These are phyloP conservation scores for Pavo muticus DNA, from an alignment of 2,113 vertebrate species.

Conservation along the genomic window DNA sequence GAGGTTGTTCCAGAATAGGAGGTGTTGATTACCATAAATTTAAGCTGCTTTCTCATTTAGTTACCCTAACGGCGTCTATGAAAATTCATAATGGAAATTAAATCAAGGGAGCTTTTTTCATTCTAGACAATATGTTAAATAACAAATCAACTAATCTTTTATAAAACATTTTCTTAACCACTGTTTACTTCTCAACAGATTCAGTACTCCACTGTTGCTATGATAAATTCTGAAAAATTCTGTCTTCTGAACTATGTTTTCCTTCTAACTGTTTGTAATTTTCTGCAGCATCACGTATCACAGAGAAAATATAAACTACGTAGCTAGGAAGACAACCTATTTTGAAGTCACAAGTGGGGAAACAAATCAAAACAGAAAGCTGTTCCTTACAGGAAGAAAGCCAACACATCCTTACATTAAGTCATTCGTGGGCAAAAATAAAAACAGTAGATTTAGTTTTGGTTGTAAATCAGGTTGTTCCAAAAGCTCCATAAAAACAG, in stretches of 20 bases:
- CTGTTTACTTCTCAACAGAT: background rate
- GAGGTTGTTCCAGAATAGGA: background rate
- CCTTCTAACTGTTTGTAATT: background rate
- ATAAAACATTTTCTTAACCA: background rate
- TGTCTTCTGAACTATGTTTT: background rate
- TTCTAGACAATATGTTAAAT: background rate
- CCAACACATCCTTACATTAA: background rate
- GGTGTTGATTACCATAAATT: background rate
- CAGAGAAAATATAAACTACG: background rate
- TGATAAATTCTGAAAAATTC: background rate
- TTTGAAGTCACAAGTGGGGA: background rate
- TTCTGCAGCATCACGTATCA: background rate
- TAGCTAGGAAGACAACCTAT: background rate
- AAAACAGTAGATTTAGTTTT: background rate
- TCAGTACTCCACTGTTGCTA: background rate
- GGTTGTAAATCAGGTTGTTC: slow-evolving; percentile 8
- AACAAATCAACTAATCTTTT: background rate
- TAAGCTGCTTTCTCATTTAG: background rate
- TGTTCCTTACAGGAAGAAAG: background rate
- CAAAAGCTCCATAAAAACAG: slow-evolving; percentile 21
- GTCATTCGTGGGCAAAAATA: background rate
- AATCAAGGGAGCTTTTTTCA: background rate
- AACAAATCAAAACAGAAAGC: background rate
- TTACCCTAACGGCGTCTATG: background rate
- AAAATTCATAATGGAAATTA: background rate